These are phyloP conservation scores for Macroglossus sobrinus DNA, from an alignment of 2,113 vertebrate species.

Conservation along the genomic window DNA sequence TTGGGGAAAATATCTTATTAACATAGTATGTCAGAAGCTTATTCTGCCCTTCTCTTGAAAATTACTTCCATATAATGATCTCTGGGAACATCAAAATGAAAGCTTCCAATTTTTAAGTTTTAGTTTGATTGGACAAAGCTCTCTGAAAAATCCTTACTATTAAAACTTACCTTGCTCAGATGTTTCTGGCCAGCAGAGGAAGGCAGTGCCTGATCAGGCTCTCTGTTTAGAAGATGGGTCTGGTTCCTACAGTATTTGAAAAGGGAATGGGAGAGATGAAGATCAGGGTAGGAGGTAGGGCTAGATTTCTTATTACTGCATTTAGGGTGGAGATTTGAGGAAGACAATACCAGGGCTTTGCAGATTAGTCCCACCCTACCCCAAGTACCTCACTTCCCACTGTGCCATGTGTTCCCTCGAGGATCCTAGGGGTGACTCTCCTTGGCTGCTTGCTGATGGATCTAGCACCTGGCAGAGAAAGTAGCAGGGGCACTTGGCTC, in stretches of 20 bases:
- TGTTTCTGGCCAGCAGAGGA: slow-evolving; percentile 46
- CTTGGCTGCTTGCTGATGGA: slow-evolving; percentile 82
- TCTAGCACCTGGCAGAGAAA: slow-evolving; percentile 82
- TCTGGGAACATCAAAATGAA: neutral
- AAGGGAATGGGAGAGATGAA: neutral
- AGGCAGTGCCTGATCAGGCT: slow-evolving; percentile 32
- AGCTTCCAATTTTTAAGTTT: neutral
- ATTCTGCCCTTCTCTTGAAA: slow-evolving; percentile 18
- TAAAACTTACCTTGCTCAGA: slow-evolving; percentile 52
- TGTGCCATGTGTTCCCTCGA: slow-evolving; percentile 79
- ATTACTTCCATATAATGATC: neutral
- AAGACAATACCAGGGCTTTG: neutral
- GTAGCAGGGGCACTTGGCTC: slow-evolving; percentile 4
- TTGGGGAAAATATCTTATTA: slow-evolving; percentile 6
- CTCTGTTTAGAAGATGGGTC: neutral
- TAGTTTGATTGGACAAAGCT: neutral
- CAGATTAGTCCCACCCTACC: neutral
- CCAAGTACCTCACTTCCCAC: slow-evolving; percentile 79
- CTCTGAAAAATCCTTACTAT: neutral
- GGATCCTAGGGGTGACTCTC: slow-evolving; percentile 87
- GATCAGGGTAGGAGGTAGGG: neutral
- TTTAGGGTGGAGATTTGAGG: neutral
- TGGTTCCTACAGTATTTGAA: slow-evolving; percentile 49
- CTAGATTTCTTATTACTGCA: neutral
- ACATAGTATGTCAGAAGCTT: neutral